phyloP scores from a whole-genome alignment of 2,797 vertebrate genomes.

The Etheostoma perlongum region DNA sequence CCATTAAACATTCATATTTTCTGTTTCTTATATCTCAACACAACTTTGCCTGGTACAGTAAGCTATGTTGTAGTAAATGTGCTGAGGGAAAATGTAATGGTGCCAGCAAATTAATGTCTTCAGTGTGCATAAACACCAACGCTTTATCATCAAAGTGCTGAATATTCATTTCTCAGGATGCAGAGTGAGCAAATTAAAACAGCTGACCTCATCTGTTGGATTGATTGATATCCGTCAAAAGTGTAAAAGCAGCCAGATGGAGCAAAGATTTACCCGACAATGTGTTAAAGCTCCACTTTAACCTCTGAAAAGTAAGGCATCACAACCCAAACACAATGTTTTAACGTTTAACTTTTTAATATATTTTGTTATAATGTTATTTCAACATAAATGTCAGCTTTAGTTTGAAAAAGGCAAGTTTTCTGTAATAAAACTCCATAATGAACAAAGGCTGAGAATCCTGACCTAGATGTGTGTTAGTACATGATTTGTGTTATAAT shows the following conservation, averaged over 20 bases:
- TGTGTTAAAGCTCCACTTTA: slow-evolving; percentile 13
- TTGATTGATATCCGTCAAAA: slow-evolving; percentile 79
- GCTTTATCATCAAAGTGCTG: slow-evolving; percentile 73
- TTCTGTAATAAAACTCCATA: slow-evolving; percentile 16
- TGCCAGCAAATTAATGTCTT: slow-evolving; percentile 67
- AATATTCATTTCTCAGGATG: slow-evolving; percentile 74
- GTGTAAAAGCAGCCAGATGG: slow-evolving; percentile 49
- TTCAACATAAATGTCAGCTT: not conserved
- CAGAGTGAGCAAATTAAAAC: slow-evolving; percentile 71
- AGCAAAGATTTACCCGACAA: slow-evolving; percentile 68
- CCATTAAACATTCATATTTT: slow-evolving; percentile 30
- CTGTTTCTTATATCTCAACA: slow-evolving; percentile 1
- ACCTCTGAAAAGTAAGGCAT: slow-evolving; percentile 1
- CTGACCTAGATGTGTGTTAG: slow-evolving; percentile 85
- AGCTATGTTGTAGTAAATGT: slow-evolving; percentile 25
- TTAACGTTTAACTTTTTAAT: no score
- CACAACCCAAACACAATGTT: not conserved
- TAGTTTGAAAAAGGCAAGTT: slow-evolving; percentile 37
- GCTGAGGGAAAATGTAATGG: slow-evolving; percentile 33
- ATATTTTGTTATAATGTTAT: not conserved
- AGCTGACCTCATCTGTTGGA: slow-evolving; percentile 69
- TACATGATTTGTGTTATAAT: slow-evolving; percentile 83
- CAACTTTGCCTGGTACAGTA: slow-evolving; percentile 11
- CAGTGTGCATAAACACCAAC: slow-evolving; percentile 69
- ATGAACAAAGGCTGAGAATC: slow-evolving; percentile 64